phyloP scores from a whole-genome alignment of 2,797 vertebrate species.

The Xyrichtys novacula region DNA sequence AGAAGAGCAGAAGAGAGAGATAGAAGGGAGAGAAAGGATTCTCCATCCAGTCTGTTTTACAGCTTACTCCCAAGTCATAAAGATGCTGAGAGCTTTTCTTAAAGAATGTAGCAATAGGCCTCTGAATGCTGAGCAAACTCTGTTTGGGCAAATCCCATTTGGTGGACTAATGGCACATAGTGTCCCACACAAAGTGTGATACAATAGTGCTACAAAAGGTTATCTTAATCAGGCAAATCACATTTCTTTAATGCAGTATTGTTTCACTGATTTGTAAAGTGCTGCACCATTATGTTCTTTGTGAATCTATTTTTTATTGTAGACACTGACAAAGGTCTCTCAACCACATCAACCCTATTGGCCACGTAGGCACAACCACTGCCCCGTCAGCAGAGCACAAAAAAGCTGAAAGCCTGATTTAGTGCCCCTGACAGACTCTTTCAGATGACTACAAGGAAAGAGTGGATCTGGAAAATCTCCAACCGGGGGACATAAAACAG shows the following conservation, averaged over 20 bases:
- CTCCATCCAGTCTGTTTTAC: slow-evolving; percentile 65
- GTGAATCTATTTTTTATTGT: slow-evolving; percentile 4
- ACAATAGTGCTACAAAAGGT: not conserved
- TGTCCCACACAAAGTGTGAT: slow-evolving; percentile 5
- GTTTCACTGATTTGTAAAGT: not conserved
- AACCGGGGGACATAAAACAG: slow-evolving; percentile 49
- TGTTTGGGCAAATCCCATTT: slow-evolving; percentile 40
- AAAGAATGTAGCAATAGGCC: slow-evolving; percentile 76
- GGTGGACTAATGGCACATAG: slow-evolving; percentile 31
- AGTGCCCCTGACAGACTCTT: slow-evolving; percentile 61
- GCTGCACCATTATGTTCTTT: not conserved
- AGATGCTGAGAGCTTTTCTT: slow-evolving; percentile 59
- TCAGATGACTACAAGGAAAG: slow-evolving; percentile 65
- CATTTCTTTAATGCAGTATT: not conserved
- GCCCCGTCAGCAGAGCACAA: slow-evolving; percentile 35
- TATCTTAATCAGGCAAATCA: not conserved
- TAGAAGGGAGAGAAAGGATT: slow-evolving; percentile 35
- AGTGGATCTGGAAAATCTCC: slow-evolving; percentile 57
- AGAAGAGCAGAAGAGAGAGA: slow-evolving; percentile 24
- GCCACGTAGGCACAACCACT: slow-evolving; percentile 1
- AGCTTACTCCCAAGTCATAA: slow-evolving; percentile 80
- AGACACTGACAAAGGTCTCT: slow-evolving; percentile 9
- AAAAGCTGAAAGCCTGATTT: slow-evolving; percentile 56
- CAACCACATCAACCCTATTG: slow-evolving; percentile 20
- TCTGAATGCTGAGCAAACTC: slow-evolving; percentile 65